Base-by-base conservation (phyloP, 1,140 invertebrate species). In the Arion vulgaris region DNA sequence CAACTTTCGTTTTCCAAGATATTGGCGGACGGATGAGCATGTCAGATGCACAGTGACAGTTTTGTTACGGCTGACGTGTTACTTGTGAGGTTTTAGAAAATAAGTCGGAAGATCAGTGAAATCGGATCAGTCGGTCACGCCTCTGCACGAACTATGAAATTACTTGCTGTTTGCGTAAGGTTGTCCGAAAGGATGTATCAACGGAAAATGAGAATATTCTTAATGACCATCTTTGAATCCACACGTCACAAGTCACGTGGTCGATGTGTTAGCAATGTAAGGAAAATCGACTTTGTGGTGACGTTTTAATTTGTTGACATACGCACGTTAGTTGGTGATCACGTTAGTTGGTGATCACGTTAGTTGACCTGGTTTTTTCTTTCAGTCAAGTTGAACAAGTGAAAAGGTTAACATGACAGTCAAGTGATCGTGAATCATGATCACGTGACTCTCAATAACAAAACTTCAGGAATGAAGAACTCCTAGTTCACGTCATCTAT, bases 101-200 rank as follows among this genome's bases (percentile, higher is more conserved):
- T n/a, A n/a, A n/a, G n/a, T n/a, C n/a, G n/a, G n/a, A n/a, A n/a
- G n/a, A n/a, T n/a, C n/a, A n/a, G n/a, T n/a, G n/a, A n/a, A n/a
- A n/a, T n/a, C n/a, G n/a, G 41, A 66, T 32, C 62, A 7, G n/a
- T 7, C n/a, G 28, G 62, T 32, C 2, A 66, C 62, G 62, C 62
- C 62, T 66, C n/a, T n/a, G 2, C 62, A 66, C 62, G 62, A 66
- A 66, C 62, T 28, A 32, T 28, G 28, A 66, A 66, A 66, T 66
- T 66, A 66, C 28, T 66, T 66, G 4, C 62, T 66, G 62, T 66
- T 66, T 66, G 62, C n/a, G 62, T 17, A 66, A 66, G 62, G 7
- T 32, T 23, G n/a, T 66, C 28, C 5, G 7, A 32, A 66, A 9
- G 2, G 5, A 7, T 34, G 28, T 28, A 32, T 28, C 17, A 7